Evolutionary conservation across 2,113 vertebrate species (phyloP).

Genomic region (Philantomba maxwellii): DNA sequence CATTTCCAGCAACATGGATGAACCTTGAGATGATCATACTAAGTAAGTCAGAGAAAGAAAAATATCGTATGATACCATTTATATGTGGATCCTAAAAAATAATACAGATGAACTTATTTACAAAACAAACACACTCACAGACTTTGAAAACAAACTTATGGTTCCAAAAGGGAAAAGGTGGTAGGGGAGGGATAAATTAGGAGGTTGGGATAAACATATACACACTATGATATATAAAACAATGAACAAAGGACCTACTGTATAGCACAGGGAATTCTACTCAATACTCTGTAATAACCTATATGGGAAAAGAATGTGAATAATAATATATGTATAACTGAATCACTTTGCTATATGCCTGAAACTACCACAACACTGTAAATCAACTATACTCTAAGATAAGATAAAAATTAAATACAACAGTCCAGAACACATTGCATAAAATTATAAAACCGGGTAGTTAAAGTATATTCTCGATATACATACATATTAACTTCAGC

Average conservation of each 20-base stretch:
- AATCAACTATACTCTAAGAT: background rate
- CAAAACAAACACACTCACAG: background rate
- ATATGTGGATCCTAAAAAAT: background rate
- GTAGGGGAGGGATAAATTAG: background rate
- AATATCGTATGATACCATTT: background rate
- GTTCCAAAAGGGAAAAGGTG: background rate
- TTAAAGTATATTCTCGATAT: background rate
- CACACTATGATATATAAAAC: background rate
- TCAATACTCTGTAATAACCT: background rate
- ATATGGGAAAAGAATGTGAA: background rate
- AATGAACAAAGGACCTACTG: background rate
- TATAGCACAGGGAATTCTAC: background rate
- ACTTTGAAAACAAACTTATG: background rate
- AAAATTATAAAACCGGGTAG: background rate
- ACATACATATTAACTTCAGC: background rate
- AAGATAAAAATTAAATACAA: background rate
- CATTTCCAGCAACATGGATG: background rate
- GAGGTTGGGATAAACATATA: background rate
- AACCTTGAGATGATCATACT: background rate
- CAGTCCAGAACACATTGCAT: background rate
- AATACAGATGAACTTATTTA: background rate
- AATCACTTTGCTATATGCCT: background rate
- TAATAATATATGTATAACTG: background rate
- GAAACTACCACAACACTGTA: background rate
- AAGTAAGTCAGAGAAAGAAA: background rate